Percentiles rank a stretch among this genome's conserved stretches.
These are phyloP conservation scores for Protobothrops flavoviridis DNA, from an alignment of 2,113 vertebrate genomes.

Conservation along the genomic window DNA sequence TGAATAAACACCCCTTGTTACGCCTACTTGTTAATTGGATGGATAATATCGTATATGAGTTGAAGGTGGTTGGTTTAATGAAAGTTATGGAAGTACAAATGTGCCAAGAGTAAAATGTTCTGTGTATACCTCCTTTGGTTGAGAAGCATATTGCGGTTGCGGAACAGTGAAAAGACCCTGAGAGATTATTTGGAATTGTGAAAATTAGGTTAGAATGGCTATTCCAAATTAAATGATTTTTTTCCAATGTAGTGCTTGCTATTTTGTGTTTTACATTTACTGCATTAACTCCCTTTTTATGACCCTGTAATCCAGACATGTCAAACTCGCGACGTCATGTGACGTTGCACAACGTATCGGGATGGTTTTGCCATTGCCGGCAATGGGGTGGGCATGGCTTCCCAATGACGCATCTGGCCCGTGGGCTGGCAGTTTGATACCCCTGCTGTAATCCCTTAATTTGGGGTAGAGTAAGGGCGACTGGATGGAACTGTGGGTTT, in stretches of 20 bases:
- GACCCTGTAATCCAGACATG: neutral
- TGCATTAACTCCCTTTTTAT: neutral
- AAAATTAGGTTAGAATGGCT: neutral
- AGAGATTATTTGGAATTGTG: neutral
- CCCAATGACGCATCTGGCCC: no score
- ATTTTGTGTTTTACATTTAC: neutral
- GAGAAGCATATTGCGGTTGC: neutral
- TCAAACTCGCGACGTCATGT: no score
- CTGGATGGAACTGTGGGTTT: neutral
- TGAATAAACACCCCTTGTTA: neutral
- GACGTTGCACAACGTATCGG: no score
- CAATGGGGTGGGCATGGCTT: no score
- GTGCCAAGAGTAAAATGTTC: neutral
- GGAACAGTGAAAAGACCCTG: neutral
- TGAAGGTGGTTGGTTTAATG: neutral
- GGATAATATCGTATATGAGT: neutral
- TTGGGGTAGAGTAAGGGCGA: neutral
- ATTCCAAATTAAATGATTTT: neutral
- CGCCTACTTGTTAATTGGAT: conserved; percentile 7
- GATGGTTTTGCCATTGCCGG: no score
- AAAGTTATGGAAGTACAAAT: neutral
- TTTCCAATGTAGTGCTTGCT: neutral
- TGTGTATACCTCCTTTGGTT: neutral
- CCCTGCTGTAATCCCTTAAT: neutral
- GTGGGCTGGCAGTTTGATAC: no score